Conservation (phyloP, 1,140 invertebrate species). For the Drosophila parvula region DNA sequence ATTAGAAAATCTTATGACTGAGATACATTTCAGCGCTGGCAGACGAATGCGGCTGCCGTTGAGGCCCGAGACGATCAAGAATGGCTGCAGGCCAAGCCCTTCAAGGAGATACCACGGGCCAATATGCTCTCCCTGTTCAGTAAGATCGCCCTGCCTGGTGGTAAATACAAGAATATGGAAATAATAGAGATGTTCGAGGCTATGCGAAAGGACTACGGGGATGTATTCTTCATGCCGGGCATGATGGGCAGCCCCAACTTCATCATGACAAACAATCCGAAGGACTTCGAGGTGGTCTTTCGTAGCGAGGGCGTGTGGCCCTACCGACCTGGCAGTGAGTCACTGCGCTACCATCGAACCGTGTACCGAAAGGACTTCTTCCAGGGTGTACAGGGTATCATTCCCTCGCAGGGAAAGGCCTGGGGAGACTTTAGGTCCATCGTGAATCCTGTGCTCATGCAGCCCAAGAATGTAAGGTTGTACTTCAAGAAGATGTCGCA, state of each 20-base stretch:
- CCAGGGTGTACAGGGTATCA: slow-evolving; percentile 50
- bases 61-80: slow-evolving; percentile 21
- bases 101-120: slow-evolving; percentile 53
- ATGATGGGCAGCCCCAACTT: slow-evolving; percentile 35
- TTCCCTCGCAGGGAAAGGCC: slow-evolving; percentile 54
- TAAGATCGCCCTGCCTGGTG: slow-evolving; percentile 44
- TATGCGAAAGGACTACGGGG: slow-evolving; percentile 44
- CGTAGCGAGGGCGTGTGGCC: slow-evolving; percentile 74
- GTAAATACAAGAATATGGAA: slow-evolving; percentile 49
- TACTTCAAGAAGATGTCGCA: slow-evolving; percentile 71
- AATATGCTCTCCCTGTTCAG: slow-evolving; percentile 17
- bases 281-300: slow-evolving; percentile 60
- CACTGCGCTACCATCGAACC: slow-evolving; percentile 51
- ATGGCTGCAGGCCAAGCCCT: slow-evolving; percentile 59
- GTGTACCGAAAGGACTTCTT: slow-evolving; percentile 56
- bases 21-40: slow-evolving; percentile 39
- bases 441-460: slow-evolving; percentile 78
- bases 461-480: slow-evolving; percentile 62
- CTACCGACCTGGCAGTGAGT: slow-evolving; percentile 32
- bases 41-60: slow-evolving; percentile 33
- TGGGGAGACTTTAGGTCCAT: slow-evolving; percentile 67
- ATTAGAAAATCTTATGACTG: background rate
- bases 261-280: slow-evolving; percentile 55
- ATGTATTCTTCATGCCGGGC: slow-evolving; percentile 33
- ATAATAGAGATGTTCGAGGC: slow-evolving; percentile 31